These are phyloP conservation scores for Rhinogobio ventralis DNA, from an alignment of 2,797 vertebrate genomes.

Conservation along the genomic window DNA sequence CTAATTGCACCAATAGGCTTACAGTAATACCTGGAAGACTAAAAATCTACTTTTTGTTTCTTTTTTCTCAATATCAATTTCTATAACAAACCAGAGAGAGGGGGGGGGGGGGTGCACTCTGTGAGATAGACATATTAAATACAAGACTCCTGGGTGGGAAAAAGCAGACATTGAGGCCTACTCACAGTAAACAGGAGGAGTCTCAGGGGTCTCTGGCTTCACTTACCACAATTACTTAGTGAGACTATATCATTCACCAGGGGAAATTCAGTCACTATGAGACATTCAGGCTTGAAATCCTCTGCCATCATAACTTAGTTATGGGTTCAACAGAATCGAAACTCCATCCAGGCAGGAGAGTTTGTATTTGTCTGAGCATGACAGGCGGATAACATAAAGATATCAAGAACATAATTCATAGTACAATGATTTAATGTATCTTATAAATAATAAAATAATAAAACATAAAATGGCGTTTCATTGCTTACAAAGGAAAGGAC, in stretches of 20 bases:
- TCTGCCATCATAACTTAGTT: conserved; percentile 42
- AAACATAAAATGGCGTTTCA: not conserved
- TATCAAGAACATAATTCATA: not conserved
- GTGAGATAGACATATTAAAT: conserved; percentile 25
- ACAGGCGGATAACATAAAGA: conserved; percentile 10
- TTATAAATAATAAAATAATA: not conserved
- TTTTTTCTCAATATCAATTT: not conserved
- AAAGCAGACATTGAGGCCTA: conserved; percentile 11
- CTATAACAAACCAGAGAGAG: not conserved
- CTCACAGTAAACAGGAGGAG: conserved; percentile 23
- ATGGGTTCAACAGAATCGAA: conserved; percentile 31
- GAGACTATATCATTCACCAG: conserved; percentile 24
- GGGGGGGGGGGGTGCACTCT: not conserved
- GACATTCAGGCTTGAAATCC: conserved; percentile 22
- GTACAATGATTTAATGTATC: not conserved
- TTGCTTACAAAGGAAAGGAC: not conserved
- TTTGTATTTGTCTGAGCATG: not conserved
- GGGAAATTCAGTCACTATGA: conserved; percentile 19
- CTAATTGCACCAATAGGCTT: not conserved
- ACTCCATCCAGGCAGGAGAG: not conserved
- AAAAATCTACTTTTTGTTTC: not conserved
- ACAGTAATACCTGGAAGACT: not conserved
- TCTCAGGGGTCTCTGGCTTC: conserved; percentile 11
- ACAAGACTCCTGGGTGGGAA: conserved; percentile 5
- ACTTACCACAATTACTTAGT: conserved; percentile 21